phyloP scores from a whole-genome alignment of 2,113 vertebrate genomes.

The Columbina picui region DNA sequence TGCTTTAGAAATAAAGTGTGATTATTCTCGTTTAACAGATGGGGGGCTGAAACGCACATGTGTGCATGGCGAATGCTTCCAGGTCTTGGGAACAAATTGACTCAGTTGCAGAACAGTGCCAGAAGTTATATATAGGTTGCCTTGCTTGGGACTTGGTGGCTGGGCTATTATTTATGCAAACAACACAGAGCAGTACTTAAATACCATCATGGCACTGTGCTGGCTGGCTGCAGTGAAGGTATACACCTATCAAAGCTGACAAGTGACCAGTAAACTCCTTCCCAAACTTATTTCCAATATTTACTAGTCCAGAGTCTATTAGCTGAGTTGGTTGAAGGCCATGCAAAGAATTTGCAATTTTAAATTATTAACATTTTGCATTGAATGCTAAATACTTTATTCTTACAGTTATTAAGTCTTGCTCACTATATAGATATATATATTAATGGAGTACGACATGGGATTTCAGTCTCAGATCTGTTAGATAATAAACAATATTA shows the following conservation, averaged over 20 bases:
- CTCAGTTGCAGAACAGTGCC: neutral
- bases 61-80: neutral
- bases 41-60: neutral
- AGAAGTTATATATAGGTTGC: neutral
- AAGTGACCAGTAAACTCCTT: neutral
- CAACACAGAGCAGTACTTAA: neutral
- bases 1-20: neutral
- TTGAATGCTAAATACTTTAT: slow-evolving; percentile 49
- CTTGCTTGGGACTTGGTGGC: neutral
- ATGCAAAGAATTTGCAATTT: slow-evolving; percentile 45
- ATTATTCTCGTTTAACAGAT: neutral
- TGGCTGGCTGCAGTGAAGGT: neutral
- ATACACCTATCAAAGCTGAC: neutral
- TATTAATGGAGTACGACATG: slow-evolving; percentile 20
- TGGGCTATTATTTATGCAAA: neutral
- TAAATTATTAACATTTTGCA: slow-evolving; percentile 36
- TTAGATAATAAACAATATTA: slow-evolving; percentile 63
- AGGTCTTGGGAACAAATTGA: neutral
- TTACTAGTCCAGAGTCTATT: slow-evolving; percentile 26
- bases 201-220: neutral
- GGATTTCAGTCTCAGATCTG: slow-evolving; percentile 51
- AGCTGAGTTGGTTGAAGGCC: slow-evolving; percentile 52
- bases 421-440: neutral
- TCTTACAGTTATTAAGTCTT: slow-evolving; percentile 59
- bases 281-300: neutral